Base-by-base conservation (phyloP, 2,797 vertebrate species). In the Clarias pachynema region DNA sequence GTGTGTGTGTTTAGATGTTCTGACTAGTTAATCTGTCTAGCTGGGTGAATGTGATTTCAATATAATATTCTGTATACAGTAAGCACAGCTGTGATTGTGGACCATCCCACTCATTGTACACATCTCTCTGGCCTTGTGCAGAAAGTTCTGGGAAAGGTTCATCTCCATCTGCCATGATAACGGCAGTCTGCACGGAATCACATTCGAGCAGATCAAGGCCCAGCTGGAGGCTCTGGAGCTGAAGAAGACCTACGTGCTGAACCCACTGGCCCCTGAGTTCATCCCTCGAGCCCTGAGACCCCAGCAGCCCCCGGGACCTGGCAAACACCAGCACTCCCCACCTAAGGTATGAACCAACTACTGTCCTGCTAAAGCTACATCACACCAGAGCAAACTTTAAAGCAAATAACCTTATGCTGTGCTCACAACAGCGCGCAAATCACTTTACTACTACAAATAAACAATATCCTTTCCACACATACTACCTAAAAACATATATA, bases 71-170 rank as follows among this genome's bases (percentile, higher is more conserved):
- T 85, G 59, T 73, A 56, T 81, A 56, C 22, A 56, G 16, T 60
- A 40, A 5, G 53, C 85, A 77, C 79, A 74, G 72, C 77, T 82
- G 84, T 77, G 70, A 75, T 22, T 73, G 63, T 69, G n/a, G n/a
- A 29, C 20, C 29, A 15, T 72, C 81, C 20, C 6, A 37, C 81
- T 86, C 18, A 86, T 26, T 78, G 65, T 79, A 56, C 81, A 49
- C 20, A 62, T 60, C 29, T 81, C 66, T 84, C 62, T 90, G 85
- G 77, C 40, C 60, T 44, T 65, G 85, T 91, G 12, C 92, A 99
- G 98, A 92, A 99, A 99, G 93, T 99, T 99, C 94, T 99, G 98
- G 98, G 98, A 99, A 94, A 96, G 97, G 86, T 99, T 99, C 94
- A 96, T 99, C 93, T 96, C 96, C 87, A 96, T 99, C 82, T 99